Evolutionary conservation across 2,888 invertebrate genomes (phyloP), one percentile per base, ranked within the genome.

Genomic region (Orthonychiurus folsomi): DNA sequence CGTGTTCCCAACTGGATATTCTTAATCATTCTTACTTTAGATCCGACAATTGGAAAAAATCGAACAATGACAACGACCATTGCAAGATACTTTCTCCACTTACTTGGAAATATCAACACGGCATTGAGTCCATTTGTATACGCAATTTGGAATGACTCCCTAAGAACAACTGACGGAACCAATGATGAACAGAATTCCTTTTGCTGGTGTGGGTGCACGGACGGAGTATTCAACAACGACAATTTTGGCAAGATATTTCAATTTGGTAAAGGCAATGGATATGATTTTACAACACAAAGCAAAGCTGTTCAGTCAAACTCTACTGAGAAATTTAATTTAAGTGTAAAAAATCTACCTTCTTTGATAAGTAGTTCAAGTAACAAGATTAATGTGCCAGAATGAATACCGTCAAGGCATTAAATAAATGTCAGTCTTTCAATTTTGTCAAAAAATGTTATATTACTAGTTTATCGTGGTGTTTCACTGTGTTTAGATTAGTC

Each of bases 61-160:
- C 25, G 3, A 28, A 20, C 3, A 2, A 28, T 66, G 1, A 28
- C 60, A 12, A 25, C 3, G n/a, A 65, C 62, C 1, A 18, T 25
- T 18, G 20, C 52, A 0, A 66, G 64, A 2, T 80, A 80, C 62
- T 67, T 75, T n/a, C 78, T 83, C 2, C 79, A 80, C 12, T 73
- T 79, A 2, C 71, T 84, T n/a, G 80, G 81, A 3, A 73, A 83
- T 50, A 62, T 80, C 2, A 83, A 81, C 69, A 81, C 81, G 54
- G 79, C 80, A 0, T 63, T 83, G 25, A 83, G 84, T 77, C 84
- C 84, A 0, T 78, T 84, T 57, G 75, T 84, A 27, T 84, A 84
- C 69, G 81, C 83, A 1, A 84, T 83, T 69, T 75, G 84, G 5
- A 79, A 81, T 47, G 80, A 82, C 55, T 68, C 72, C 18, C 59